Evolutionary conservation across 2,888 invertebrate genomes (phyloP).

Genomic region (Drosophila helvetica): DNA sequence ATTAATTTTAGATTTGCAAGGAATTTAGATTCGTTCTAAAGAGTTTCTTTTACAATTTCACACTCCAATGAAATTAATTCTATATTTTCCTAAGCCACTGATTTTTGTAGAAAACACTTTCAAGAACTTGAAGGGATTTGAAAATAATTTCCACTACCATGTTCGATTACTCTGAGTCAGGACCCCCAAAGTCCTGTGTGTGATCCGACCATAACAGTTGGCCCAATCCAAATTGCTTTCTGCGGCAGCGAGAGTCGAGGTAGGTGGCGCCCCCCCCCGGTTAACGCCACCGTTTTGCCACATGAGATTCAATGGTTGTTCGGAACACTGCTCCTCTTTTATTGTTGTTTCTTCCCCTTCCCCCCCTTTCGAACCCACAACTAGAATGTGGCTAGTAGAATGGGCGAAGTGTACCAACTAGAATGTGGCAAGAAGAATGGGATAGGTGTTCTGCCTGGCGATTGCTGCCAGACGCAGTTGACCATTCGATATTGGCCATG

Average conservation of each 20-base stretch:
- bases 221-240: constrained; percentile 33
- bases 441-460: constrained; percentile 8
- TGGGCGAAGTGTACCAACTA: neutral
- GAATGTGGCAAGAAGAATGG: neutral
- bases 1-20: too few relatives aligned
- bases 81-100: neutral
- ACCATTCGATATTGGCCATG: constrained; percentile 31
- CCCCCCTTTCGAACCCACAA: constrained; percentile 23
- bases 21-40: too few relatives aligned
- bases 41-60: too few relatives aligned
- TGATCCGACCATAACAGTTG: constrained; percentile 27
- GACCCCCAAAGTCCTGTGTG: constrained; percentile 10
- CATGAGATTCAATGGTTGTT: constrained; percentile 47
- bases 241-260: constrained; percentile 23
- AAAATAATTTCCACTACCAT: neutral
- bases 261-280: neutral
- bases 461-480: constrained; percentile 8
- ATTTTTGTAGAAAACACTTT: neutral
- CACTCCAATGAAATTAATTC: neutral
- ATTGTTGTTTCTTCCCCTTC: constrained; percentile 35
- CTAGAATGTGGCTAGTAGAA: neutral
- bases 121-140: neutral
- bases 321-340: constrained; percentile 37
- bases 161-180: neutral
- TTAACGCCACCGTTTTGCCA: constrained; percentile 28